Conservation (phyloP, 2,888 invertebrate species). For the Noctua comes region DNA sequence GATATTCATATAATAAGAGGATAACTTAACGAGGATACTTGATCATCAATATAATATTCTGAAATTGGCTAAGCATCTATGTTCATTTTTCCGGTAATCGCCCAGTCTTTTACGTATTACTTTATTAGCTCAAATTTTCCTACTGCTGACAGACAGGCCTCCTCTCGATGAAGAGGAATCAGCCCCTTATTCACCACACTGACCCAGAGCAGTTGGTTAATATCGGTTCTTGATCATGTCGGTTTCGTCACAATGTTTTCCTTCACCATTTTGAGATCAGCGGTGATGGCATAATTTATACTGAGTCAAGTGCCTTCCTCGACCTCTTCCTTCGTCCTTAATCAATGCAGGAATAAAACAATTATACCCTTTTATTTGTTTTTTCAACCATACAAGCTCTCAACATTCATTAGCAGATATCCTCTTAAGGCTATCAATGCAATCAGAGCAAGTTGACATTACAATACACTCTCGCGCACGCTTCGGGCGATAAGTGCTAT, state of each 20-base stretch:
- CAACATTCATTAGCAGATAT: slow-evolving; percentile 38
- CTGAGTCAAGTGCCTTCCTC: neutral
- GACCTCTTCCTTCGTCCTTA: neutral
- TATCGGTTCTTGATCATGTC: neutral
- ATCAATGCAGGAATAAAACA: neutral
- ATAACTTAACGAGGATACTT: neutral
- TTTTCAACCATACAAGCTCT: neutral
- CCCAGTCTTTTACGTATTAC: neutral
- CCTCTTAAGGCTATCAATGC: slow-evolving; percentile 40
- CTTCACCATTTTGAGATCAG: neutral
- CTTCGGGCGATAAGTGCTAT: slow-evolving; percentile 59
- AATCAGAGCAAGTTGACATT: slow-evolving; percentile 58
- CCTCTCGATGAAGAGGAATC: neutral
- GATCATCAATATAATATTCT: neutral
- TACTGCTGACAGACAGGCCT: neutral
- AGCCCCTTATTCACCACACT: neutral
- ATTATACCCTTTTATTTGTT: neutral
- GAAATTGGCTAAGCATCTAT: too few species aligned
- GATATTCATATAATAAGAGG: neutral
- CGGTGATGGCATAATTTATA: neutral
- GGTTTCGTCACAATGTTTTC: neutral
- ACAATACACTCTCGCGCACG: slow-evolving; percentile 49
- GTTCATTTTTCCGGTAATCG: neutral
- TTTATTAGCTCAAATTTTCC: neutral
- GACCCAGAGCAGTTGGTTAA: neutral